Conservation (phyloP, 2,797 vertebrate genomes). For the Ctenopoma kingsleyae region DNA sequence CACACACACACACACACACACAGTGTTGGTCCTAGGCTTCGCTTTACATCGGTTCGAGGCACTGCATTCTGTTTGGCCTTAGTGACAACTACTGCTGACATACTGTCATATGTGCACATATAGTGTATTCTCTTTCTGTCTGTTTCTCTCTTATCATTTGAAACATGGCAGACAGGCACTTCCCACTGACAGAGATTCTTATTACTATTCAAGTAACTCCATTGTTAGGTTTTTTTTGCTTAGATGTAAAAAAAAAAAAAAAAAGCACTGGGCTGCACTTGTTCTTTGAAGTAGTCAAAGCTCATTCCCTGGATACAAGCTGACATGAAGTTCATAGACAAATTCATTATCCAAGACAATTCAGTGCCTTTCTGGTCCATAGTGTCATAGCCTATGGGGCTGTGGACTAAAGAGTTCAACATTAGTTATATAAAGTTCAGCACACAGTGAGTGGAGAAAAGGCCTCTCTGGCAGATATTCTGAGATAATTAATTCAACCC, state of each 20-base stretch:
- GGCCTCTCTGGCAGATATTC: constrained; percentile 35
- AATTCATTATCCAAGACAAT: constrained; percentile 62
- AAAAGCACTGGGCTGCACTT: constrained; percentile 27
- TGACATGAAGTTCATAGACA: constrained; percentile 61
- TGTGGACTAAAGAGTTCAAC: constrained; percentile 47
- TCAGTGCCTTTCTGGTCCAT: constrained; percentile 46
- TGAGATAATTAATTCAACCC: constrained; percentile 66
- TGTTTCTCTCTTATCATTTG: constrained; percentile 45
- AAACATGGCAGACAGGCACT: constrained; percentile 49
- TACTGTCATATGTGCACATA: constrained; percentile 56
- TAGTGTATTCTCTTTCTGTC: constrained; percentile 48
- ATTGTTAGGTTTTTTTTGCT: constrained; percentile 47
- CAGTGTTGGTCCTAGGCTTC: constrained; percentile 31
- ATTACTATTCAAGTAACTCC: constrained; percentile 51
- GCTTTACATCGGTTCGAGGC: constrained; percentile 26
- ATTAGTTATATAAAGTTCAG: constrained; percentile 62
- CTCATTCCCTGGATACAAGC: constrained; percentile 47
- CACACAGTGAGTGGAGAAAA: constrained; percentile 28
- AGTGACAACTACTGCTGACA: constrained; percentile 53
- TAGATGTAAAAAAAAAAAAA: constrained; percentile 24
- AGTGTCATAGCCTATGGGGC: constrained; percentile 47
- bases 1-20: constrained; percentile 19
- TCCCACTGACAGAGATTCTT: constrained; percentile 30
- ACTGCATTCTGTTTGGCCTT: constrained; percentile 49
- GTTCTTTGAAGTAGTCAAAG: constrained; percentile 64